phyloP scores from a whole-genome alignment of 2,888 invertebrate genomes.

The Scaptodrosophila latifasciaeformis region DNA sequence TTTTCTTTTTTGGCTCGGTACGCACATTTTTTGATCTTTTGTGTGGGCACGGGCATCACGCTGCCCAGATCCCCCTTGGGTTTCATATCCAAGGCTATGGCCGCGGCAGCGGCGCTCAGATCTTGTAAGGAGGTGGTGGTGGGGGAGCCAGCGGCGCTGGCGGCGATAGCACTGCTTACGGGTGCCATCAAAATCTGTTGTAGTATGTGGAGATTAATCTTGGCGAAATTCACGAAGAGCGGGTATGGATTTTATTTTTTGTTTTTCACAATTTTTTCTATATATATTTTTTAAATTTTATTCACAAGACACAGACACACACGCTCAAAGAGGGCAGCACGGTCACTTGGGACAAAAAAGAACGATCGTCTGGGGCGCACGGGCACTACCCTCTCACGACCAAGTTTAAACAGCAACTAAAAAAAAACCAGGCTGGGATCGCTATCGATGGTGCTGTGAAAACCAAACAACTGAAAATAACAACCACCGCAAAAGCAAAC shows the following conservation, averaged over 20 bases:
- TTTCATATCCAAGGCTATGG: constrained; percentile 67
- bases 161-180: constrained; percentile 37
- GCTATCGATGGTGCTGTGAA: no score
- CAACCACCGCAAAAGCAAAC: constrained; percentile 59
- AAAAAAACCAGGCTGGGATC: no score
- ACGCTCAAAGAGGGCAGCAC: constrained; percentile 11
- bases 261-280: constrained; percentile 11
- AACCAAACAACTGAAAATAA: constrained; percentile 64
- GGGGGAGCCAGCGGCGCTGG: constrained; percentile 30
- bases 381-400: constrained; percentile 74
- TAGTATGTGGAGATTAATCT: constrained; percentile 35
- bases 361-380: constrained; percentile 21
- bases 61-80: constrained; percentile 46
- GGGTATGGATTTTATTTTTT: no score
- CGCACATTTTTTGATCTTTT: constrained; percentile 65
- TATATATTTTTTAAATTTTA: neutral
- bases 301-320: constrained; percentile 36
- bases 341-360: no score
- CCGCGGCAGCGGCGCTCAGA: constrained; percentile 67
- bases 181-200: constrained; percentile 51
- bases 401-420: constrained; percentile 74
- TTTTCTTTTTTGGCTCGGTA: constrained; percentile 20
- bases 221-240: constrained; percentile 1
- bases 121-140: constrained; percentile 61
- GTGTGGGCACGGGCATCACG: constrained; percentile 39